Conservation (phyloP, 2,797 vertebrate species). For the Hyperoplus immaculatus region DNA sequence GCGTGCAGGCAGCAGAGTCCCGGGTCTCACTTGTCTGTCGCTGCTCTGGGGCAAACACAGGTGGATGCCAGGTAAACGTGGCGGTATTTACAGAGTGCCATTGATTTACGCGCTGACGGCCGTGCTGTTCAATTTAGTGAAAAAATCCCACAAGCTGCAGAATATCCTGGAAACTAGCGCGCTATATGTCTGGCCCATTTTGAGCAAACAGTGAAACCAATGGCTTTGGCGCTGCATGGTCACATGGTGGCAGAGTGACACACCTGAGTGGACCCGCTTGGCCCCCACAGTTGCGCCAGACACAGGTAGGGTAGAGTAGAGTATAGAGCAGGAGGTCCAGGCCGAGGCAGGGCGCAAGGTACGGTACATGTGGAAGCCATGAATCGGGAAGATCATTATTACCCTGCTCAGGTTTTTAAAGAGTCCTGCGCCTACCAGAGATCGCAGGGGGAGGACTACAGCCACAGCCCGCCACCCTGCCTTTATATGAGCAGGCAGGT, state of each 20-base stretch:
- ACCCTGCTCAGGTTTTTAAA: constrained; percentile 93
- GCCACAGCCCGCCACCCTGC: constrained; percentile 94
- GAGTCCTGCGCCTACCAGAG: constrained; percentile 95
- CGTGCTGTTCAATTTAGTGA: constrained; percentile 77
- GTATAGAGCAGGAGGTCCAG: constrained; percentile 67
- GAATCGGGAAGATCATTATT: constrained; percentile 95
- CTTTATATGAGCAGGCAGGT: constrained; percentile 94
- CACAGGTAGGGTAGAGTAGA: constrained; percentile 56
- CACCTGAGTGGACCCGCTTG: constrained; percentile 79
- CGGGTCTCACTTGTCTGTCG: constrained; percentile 39
- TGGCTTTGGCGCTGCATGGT: constrained; percentile 77
- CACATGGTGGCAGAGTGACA: constrained; percentile 87
- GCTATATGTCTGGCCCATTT: constrained; percentile 57
- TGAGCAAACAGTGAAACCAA: constrained; percentile 84
- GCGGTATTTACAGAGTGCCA: constrained; percentile 80
- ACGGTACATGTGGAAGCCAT: constrained; percentile 85
- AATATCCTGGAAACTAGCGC: constrained; percentile 71
- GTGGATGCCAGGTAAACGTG: constrained; percentile 77
- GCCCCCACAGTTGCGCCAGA: constrained; percentile 79
- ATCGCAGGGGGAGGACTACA: constrained; percentile 89
- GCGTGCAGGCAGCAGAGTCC: constrained; percentile 20
- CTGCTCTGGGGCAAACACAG: constrained; percentile 60
- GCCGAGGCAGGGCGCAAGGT: constrained; percentile 60
- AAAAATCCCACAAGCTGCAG: constrained; percentile 59
- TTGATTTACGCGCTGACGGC: constrained; percentile 79